Percentiles rank a stretch among this genome's conserved stretches.
Conservation (phyloP, 2,113 vertebrate species). For the Silurus glanis region DNA sequence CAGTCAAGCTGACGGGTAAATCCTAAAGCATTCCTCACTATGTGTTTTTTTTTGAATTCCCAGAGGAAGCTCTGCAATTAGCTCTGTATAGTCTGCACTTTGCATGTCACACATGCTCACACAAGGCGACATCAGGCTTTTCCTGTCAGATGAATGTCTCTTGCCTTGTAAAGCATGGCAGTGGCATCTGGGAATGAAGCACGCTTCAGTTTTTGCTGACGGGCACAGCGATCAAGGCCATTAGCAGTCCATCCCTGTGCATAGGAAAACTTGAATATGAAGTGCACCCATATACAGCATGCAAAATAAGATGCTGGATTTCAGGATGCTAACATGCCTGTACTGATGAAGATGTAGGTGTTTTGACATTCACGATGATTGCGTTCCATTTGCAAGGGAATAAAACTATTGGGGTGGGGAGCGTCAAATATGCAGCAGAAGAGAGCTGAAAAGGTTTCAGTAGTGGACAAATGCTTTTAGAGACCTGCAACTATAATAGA, state of each 20-base stretch:
- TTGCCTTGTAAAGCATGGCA: constrained; percentile 10
- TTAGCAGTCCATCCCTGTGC: constrained; percentile 12
- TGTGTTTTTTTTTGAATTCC: constrained; percentile 37
- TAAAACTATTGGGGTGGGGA: neutral
- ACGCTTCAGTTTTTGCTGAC: constrained; percentile 7
- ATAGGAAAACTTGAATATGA: neutral
- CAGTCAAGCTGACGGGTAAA: constrained; percentile 32
- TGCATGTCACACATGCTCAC: constrained; percentile 46
- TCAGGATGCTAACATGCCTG: neutral
- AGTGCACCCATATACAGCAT: constrained; percentile 6
- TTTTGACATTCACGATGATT: constrained; percentile 15
- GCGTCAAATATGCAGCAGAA: neutral
- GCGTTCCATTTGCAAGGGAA: constrained; percentile 26
- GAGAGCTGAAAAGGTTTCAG: constrained; percentile 2
- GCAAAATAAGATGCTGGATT: neutral
- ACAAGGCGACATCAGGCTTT: constrained; percentile 24
- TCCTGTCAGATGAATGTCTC: constrained; percentile 40
- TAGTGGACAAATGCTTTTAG: neutral
- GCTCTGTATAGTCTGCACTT: constrained; percentile 37
- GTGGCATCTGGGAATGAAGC: constrained; percentile 22
- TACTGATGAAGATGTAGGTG: neutral
- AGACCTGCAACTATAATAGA: neutral
- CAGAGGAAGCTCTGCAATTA: constrained; percentile 51
- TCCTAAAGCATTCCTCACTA: constrained; percentile 33
- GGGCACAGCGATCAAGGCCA: constrained; percentile 25